phyloP scores from a whole-genome alignment of 2,888 invertebrate species.

The Fabriciana adippe region DNA sequence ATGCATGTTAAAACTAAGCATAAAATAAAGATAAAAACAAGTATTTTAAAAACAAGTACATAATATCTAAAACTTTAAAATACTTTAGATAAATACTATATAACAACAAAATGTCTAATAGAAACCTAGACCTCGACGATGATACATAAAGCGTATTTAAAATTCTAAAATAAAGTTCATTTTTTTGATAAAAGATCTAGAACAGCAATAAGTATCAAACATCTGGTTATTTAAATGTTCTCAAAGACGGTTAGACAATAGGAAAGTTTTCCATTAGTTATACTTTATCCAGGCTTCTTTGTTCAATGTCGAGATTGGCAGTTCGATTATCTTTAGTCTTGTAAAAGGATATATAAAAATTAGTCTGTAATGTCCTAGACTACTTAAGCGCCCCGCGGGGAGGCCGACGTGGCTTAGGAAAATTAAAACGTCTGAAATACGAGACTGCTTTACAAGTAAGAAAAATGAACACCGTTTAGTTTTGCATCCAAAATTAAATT shows the following conservation, averaged over 20 bases:
- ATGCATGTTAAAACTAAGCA: too few relatives aligned
- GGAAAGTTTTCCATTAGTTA: constrained; percentile 63
- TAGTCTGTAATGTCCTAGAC: constrained; percentile 74
- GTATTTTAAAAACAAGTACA: too few relatives aligned
- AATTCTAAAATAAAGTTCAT: background rate
- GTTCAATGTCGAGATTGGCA: constrained; percentile 73
- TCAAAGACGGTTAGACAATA: constrained; percentile 27
- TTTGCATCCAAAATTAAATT: constrained; percentile 45
- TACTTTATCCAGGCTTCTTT: constrained; percentile 57
- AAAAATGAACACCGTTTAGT: constrained; percentile 56
- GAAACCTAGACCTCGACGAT: too few relatives aligned
- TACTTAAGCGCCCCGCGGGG: constrained; percentile 72
- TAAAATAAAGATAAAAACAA: too few relatives aligned
- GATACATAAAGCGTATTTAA: too few relatives aligned
- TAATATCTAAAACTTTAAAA: too few relatives aligned
- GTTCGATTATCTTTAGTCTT: constrained; percentile 74
- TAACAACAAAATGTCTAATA: too few relatives aligned
- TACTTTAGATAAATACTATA: too few relatives aligned
- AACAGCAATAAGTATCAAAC: background rate
- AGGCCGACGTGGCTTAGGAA: constrained; percentile 51
- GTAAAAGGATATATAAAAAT: constrained; percentile 76
- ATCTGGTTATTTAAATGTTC: constrained; percentile 3
- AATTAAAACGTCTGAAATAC: constrained; percentile 72
- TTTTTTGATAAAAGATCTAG: background rate
- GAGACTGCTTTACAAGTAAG: constrained; percentile 55